These are phyloP conservation scores for Motacilla alba DNA, from an alignment of 2,113 vertebrate genomes.

Conservation along the genomic window DNA sequence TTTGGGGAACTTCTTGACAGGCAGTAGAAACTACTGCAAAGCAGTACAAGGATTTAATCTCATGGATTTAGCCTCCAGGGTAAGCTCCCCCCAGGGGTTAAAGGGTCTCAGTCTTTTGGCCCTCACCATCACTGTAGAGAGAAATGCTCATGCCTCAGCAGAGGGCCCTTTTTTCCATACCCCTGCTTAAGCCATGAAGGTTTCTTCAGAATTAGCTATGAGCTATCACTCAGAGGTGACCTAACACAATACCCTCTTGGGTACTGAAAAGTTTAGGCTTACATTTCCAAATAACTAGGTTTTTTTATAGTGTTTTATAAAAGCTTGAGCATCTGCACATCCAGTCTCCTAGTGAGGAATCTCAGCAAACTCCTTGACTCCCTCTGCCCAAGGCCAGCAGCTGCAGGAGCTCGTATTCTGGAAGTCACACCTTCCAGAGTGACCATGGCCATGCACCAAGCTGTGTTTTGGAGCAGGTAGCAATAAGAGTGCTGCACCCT, in stretches of 20 bases:
- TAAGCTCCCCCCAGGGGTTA: fast-evolving
- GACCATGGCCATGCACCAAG: too few relatives aligned
- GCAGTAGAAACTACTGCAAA: background rate
- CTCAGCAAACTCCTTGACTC: background rate
- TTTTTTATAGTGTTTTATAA: background rate
- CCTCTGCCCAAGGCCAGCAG: background rate
- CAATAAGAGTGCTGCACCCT: background rate
- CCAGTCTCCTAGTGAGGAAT: background rate
- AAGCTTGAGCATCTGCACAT: background rate
- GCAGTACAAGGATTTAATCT: background rate
- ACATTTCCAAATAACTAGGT: background rate
- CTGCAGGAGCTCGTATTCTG: background rate
- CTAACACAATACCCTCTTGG: background rate
- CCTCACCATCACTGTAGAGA: too few relatives aligned
- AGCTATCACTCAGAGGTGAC: background rate
- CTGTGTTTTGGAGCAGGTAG: background rate
- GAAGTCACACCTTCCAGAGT: background rate
- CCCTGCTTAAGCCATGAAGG: background rate
- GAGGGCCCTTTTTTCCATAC: background rate
- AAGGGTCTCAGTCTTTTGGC: background rate
- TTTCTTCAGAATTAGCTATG: background rate
- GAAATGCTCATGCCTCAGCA: background rate
- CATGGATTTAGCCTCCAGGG: background rate
- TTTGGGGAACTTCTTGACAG: background rate
- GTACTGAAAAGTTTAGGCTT: background rate